Evolutionary conservation across 2,888 invertebrate species (phyloP), one percentile per base, ranked within the genome.

Genomic region (Dione vanillae): DNA sequence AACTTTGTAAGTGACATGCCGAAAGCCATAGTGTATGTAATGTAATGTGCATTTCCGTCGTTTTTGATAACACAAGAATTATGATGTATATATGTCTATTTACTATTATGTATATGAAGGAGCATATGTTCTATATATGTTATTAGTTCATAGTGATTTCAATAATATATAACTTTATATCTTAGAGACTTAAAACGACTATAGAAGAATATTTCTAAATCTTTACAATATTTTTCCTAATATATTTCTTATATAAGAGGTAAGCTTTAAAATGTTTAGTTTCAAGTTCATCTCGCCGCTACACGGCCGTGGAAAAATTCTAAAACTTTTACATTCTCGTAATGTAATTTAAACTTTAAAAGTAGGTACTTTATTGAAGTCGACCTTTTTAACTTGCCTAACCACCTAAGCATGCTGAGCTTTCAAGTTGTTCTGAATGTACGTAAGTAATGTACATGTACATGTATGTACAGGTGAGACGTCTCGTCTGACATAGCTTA

Each of bases 341-440:
- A 61, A 61, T 27, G 61, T 45, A 45, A 61, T 61, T 61, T 61
- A 45, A 61, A 61, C 61, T 61, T 35, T 61, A 16, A 45, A 61
- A 61, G 61, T 27, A 27, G 27, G 27, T 43, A 61, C 61, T 61
- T 61, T 45, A 61, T 45, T 27, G 45, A 61, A 61, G 45, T 61
- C 27, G 61, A 61, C 61, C 59, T 61, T 61, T 61, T 45, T 20
- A 61, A 43, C 20, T 45, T 43, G 35, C 2, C 11, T 45, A 61
- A 45, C 45, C 61, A 61, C 27, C 27, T 27, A 27, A 27, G 27
- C 27, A n/a, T 45, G 61, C n/a, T 7, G n/a, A 61, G 61, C 27
- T 61, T 43, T 61, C 20, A 37, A 56, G 11, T 40, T 61, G 43
- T 61, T 58, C 37, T 43, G 27, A 43, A 20, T 45, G 27, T 59